phyloP scores from a whole-genome alignment of 2,113 vertebrate species.

The Tragulus kanchil region DNA sequence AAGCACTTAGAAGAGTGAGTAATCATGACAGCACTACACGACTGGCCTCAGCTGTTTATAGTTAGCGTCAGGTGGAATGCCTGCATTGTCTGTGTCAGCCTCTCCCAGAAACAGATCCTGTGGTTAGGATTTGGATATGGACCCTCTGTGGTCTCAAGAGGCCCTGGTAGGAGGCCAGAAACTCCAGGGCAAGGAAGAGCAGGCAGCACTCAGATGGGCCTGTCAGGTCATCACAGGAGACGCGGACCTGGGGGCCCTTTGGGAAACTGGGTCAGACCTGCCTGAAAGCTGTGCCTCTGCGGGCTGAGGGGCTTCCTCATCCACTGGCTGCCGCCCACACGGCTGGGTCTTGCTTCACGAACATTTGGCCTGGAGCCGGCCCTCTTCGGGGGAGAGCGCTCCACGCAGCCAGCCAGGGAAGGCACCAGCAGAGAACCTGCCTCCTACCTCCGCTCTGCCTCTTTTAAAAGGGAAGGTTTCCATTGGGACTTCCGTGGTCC shows the following conservation, averaged over 20 bases:
- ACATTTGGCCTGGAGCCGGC: not conserved
- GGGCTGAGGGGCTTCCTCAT: not conserved
- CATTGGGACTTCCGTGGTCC: not conserved
- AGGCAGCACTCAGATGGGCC: not conserved
- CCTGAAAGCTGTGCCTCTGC: not conserved
- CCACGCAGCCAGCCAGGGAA: not conserved
- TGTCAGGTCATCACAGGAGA: not conserved
- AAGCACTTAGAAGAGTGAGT: not conserved
- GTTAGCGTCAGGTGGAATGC: not conserved
- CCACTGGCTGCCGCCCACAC: not conserved
- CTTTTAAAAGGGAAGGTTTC: not conserved
- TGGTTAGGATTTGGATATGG: not conserved
- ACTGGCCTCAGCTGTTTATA: not conserved
- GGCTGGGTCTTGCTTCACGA: not conserved
- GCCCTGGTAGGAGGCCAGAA: not conserved
- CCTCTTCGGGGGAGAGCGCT: not conserved
- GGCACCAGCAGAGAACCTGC: not conserved
- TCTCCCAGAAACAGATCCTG: not conserved
- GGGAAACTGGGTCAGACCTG: not conserved
- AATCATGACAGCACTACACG: not conserved
- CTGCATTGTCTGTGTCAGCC: not conserved
- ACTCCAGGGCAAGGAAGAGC: not conserved
- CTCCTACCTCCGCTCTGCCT: not conserved
- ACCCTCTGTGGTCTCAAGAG: fast-evolving
- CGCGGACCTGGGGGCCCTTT: fast-evolving